Percentiles rank a stretch among this genome's conserved stretches.
Conservation (phyloP, 92 coral and sea anemone genomes). For the Zoanthus solanderi region DNA sequence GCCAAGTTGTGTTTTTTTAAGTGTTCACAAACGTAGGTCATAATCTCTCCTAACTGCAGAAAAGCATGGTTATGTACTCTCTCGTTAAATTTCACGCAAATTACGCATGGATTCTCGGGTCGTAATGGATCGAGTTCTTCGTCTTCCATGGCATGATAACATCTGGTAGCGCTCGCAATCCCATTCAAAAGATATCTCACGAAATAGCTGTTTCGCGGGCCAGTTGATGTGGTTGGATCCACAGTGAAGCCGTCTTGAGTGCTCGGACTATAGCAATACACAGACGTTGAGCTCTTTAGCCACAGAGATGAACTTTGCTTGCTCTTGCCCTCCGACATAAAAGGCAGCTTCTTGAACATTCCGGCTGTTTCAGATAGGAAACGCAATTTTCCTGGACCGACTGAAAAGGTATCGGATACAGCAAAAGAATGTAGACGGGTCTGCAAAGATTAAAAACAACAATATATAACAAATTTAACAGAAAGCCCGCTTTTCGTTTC, state of each 20-base stretch:
- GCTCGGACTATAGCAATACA: slow-evolving; percentile 38
- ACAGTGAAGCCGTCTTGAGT: slow-evolving; percentile 20
- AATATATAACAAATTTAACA: background rate
- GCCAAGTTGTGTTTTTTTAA: slow-evolving; percentile 17
- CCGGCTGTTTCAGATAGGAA: slow-evolving; percentile 44
- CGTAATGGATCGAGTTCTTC: slow-evolving; percentile 28
- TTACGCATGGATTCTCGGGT: slow-evolving; percentile 37
- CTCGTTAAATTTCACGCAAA: slow-evolving; percentile 16
- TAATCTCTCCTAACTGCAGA: slow-evolving; percentile 23
- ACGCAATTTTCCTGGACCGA: slow-evolving; percentile 20
- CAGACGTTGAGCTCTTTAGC: slow-evolving; percentile 37
- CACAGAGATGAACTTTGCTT: slow-evolving; percentile 34
- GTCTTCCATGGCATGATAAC: slow-evolving; percentile 29
- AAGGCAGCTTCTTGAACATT: slow-evolving; percentile 31
- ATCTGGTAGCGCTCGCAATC: slow-evolving; percentile 27
- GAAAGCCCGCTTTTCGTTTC: too few relatives aligned
- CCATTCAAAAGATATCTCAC: slow-evolving; percentile 33
- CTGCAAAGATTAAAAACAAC: background rate
- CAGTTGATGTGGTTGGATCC: background rate
- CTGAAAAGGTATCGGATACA: background rate
- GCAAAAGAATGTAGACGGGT: slow-evolving; percentile 28
- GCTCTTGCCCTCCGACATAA: slow-evolving; percentile 1
- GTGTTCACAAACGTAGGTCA: slow-evolving; percentile 27
- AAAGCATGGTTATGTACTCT: slow-evolving; percentile 19
- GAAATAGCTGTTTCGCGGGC: slow-evolving; percentile 34